Base-by-base conservation (phyloP, 2,113 vertebrate species). In the Vidua macroura region DNA sequence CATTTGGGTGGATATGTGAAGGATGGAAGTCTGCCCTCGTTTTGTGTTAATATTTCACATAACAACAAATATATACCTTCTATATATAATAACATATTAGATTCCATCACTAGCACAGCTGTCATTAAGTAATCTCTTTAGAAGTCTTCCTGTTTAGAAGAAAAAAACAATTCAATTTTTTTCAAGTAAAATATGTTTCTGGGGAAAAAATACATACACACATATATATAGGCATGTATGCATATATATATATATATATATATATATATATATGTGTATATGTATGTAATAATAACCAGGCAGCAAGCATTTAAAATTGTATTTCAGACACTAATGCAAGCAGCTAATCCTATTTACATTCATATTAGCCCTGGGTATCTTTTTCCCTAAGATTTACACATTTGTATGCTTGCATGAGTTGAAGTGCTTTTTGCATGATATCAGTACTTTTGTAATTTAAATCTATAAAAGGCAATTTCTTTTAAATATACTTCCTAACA, bases 341-440 rank as follows among this genome's bases (percentile, higher is more conserved):
- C 96, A 96, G 98, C 98, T 99, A 99, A 99, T 99, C 98, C 98
- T 98, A 99, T 99, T 99, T 99, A 98, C 98, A 99, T 99, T 99
- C 98, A 98, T 98, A 99, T 99, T 98, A 98, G 98, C 98, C 98
- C 96, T 97, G 96, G 96, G 97, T 98, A 98, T 98, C 98, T 98
- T 98, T 98, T 98, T 97, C 98, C 98, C 98, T 97, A 96, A 98
- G 98, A 98, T 98, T 99, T 98, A 96, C 98, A 98, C 97, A 98
- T 99, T 98, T 98, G 98, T 98, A 98, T 98, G 98, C 98, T 98
- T 98, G 97, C 98, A 98, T 98, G 98, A 98, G 97, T 98, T 98
- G 97, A 98, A 97, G 95, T 97, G 98, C 97, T 97, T 97, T 97
- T 96, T 97, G 98, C 98, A 98, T 97, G 98, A 98, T 98, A 98